A percentile compares a stretch with the other conserved stretches of the same genome.
Evolutionary conservation across 2,113 vertebrate genomes (phyloP).

Genomic region (Pithys albifrons): DNA sequence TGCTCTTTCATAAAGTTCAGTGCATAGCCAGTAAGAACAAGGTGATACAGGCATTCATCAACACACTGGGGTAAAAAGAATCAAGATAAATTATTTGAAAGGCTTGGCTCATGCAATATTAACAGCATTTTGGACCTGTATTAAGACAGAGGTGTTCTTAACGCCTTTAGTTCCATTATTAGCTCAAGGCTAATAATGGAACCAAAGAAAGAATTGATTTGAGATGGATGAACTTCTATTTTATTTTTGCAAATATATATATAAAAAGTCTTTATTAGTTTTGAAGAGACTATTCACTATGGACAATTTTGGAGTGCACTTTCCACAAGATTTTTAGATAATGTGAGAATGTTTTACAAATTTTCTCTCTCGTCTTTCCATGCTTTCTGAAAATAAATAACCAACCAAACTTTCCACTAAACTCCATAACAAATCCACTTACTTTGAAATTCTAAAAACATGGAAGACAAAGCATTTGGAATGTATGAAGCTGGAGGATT

Average conservation of each 20-base stretch:
- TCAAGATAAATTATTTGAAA: neutral
- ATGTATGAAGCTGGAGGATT: neutral
- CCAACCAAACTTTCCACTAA: no score
- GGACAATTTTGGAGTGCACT: neutral
- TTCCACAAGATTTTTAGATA: neutral
- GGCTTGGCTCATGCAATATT: neutral
- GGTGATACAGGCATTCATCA: neutral
- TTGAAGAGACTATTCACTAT: neutral
- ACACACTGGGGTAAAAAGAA: neutral
- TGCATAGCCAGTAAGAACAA: neutral
- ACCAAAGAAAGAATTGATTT: neutral
- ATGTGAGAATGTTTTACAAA: neutral
- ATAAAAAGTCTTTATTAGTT: neutral
- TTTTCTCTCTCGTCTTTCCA: neutral
- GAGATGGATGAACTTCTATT: neutral
- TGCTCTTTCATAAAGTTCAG: neutral
- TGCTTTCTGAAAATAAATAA: neutral
- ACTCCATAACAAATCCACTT: neutral
- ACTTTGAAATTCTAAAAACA: neutral
- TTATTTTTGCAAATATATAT: neutral
- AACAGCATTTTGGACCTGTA: neutral
- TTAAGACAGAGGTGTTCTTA: neutral
- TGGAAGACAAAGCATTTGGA: neutral
- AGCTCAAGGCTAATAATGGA: neutral
- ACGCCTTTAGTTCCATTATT: neutral